Evolutionary conservation across 2,888 invertebrate genomes (phyloP).

Genomic region (Proisotoma minuta): DNA sequence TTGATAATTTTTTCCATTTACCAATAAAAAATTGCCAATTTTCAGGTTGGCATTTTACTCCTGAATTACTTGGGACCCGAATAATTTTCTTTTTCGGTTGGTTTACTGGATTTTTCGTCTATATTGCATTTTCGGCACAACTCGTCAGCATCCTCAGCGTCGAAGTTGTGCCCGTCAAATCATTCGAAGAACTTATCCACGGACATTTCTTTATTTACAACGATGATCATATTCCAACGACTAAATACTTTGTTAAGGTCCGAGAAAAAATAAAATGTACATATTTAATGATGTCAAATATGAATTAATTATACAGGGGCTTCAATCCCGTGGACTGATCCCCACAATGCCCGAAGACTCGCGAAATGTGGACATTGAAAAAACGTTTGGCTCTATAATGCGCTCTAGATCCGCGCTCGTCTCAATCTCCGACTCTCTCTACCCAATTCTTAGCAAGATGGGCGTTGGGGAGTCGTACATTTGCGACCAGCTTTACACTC

Average conservation of each 20-base stretch:
- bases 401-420: background rate
- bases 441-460: conserved; percentile 1
- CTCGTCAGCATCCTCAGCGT: conserved; percentile 28
- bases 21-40: too few relatives aligned
- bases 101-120: conserved; percentile 22
- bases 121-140: conserved; percentile 28
- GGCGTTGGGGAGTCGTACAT: background rate
- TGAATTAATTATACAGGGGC: conserved; percentile 1
- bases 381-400: background rate
- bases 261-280: background rate
- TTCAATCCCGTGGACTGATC: conserved; percentile 1
- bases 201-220: conserved; percentile 8
- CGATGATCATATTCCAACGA: conserved; percentile 11
- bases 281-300: background rate
- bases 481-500: background rate
- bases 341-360: background rate
- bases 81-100: conserved; percentile 23
- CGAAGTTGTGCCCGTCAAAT: conserved; percentile 31
- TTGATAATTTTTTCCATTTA: too few relatives aligned
- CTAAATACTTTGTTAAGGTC: conserved; percentile 10
- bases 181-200: conserved; percentile 19
- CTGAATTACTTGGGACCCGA: conserved; percentile 16
- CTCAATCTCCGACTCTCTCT: conserved; percentile 3
- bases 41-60: conserved; percentile 33
- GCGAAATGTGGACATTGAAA: conserved; percentile 10